Evolutionary conservation across 2,888 invertebrate species (phyloP), one percentile per base, ranked within the genome.

Genomic region (Xestia xanthographa): DNA sequence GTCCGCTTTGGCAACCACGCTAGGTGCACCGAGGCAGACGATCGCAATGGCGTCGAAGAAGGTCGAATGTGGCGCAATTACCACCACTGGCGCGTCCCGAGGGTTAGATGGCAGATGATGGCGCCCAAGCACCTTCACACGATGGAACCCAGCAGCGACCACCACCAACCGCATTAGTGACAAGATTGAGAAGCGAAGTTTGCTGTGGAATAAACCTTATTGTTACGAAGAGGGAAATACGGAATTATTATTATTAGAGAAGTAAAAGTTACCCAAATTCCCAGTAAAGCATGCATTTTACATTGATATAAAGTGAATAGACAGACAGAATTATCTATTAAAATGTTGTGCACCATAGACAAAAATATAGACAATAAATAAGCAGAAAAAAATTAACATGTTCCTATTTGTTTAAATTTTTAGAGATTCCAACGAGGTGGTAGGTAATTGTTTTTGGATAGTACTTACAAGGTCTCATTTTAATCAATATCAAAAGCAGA

Each of bases 11-110:
- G 99, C 99, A 87, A 99, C 99, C 92, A 99, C 98, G 89, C 98
- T 98, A 43, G 98, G 98, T 69, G 98, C 98, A n/a, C 98, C 98
- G 86, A 98, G 97, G 91, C 97, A 97, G 78, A 98, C 98, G 90
- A 98, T 98, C 88, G 98, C 97, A 84, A 99, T 97, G 79, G 98
- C 98, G 95, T 99, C 99, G 95, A 98, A 98, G 97, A 98, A 99
- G 77, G 98, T 98, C 58, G 99, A 99, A 94, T 99, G 99, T 5
- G 99, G 99, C 8, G 99, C 99, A 82, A 98, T 97, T 75, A 98
- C 98, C 83, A 99, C 95, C 85, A 99, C 97, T 2, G 99, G 98
- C 8, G 99, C 99, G 85, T 98, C 98, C 38, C 98, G 88, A 26
- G 91, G 94, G 86, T 92, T 92, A 17, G 94, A 92, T 92, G 92